These are phyloP conservation scores for Thaleichthys pacificus DNA, from an alignment of 2,797 vertebrate genomes.

Conservation along the genomic window DNA sequence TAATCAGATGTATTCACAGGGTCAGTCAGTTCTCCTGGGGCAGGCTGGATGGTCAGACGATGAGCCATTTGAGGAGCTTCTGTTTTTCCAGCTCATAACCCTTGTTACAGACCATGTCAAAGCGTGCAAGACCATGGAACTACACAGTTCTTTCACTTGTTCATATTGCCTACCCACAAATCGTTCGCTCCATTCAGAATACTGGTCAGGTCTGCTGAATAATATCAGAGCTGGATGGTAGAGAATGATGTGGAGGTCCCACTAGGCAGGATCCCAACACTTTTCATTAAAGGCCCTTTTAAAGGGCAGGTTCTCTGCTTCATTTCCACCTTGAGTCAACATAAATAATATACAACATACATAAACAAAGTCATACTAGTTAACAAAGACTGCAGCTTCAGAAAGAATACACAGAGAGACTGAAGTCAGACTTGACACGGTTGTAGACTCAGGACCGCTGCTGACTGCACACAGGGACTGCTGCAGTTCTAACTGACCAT, in stretches of 20 bases:
- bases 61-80: constrained; percentile 18
- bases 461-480: background rate
- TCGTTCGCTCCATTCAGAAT: background rate
- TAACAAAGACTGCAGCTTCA: background rate
- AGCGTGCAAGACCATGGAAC: constrained; percentile 7
- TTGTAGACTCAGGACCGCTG: background rate
- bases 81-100: background rate
- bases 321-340: constrained; percentile 25
- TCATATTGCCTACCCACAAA: constrained; percentile 12
- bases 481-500: background rate
- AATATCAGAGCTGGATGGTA: background rate
- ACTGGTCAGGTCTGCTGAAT: background rate
- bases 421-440: background rate
- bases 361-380: constrained; percentile 26
- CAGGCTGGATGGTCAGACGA: constrained; percentile 12
- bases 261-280: constrained; percentile 9
- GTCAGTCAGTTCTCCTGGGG: constrained; percentile 19
- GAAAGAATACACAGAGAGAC: background rate
- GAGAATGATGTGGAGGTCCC: background rate
- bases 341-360: constrained; percentile 27
- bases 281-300: constrained; percentile 36
- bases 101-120: constrained; percentile 2
- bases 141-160: constrained; percentile 10
- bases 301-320: constrained; percentile 44
- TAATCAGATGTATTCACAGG: constrained; percentile 21